These are phyloP conservation scores for Cantharis flavilabris DNA, from an alignment of 2,888 invertebrate species.

Conservation along the genomic window DNA sequence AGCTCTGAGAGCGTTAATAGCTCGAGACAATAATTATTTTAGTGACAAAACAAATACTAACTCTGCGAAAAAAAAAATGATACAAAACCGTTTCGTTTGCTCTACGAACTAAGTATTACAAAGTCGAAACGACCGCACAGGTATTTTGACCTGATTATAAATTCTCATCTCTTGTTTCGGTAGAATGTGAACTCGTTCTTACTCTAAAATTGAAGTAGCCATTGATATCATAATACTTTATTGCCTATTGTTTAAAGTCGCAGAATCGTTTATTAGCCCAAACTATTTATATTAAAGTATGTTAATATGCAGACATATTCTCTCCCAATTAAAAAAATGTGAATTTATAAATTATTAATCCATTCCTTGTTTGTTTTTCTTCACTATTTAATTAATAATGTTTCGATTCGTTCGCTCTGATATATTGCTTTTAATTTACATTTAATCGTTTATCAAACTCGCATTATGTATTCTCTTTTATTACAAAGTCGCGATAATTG, in stretches of 20 bases:
- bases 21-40: not conserved
- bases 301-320: constrained; percentile 28
- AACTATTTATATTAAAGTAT: constrained; percentile 46
- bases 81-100: not conserved
- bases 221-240: constrained; percentile 53
- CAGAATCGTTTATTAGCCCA: constrained; percentile 42
- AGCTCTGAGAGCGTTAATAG: not conserved
- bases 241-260: constrained; percentile 49
- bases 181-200: constrained; percentile 46
- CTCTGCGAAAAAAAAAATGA: not conserved
- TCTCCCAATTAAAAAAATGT: constrained; percentile 20
- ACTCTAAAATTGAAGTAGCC: constrained; percentile 44
- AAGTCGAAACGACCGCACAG: constrained; percentile 7
- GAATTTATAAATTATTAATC: constrained; percentile 24
- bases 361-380: constrained; percentile 10
- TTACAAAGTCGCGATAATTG: not conserved
- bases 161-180: constrained; percentile 47
- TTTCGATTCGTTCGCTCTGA: constrained; percentile 9
- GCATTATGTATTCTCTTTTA: not conserved
- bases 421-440: not conserved
- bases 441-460: not conserved
- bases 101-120: not conserved
- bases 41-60: not conserved
- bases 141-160: constrained; percentile 43
- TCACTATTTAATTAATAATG: constrained; percentile 17